phyloP scores from a whole-genome alignment of 2,113 vertebrate species.

The Aphelocoma coerulescens region DNA sequence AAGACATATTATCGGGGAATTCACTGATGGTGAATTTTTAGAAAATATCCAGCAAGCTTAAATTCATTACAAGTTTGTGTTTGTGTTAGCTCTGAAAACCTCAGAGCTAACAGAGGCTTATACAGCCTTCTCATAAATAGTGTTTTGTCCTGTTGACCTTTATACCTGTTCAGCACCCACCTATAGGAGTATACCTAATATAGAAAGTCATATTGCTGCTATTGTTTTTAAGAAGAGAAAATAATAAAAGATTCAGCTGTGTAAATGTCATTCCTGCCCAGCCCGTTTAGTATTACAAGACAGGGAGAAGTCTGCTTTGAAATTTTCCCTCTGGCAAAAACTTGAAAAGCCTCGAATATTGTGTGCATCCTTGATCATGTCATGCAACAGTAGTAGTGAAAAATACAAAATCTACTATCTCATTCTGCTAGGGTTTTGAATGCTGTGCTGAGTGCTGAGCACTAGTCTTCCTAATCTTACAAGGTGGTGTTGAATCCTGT shows the following conservation, averaged over 20 bases:
- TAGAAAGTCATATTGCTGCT: not conserved
- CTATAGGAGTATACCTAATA: not conserved
- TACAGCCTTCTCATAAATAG: not conserved
- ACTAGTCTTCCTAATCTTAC: not conserved
- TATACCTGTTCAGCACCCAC: not conserved
- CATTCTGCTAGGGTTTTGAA: not conserved
- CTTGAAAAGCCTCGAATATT: not conserved
- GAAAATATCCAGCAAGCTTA: not conserved
- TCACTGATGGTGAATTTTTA: not conserved
- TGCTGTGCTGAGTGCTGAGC: not conserved
- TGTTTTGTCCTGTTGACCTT: constrained; percentile 10
- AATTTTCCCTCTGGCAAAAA: not conserved
- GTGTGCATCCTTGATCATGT: not conserved
- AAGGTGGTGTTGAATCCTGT: not conserved
- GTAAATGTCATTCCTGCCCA: constrained; percentile 28
- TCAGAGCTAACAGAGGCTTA: not conserved
- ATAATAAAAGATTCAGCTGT: not conserved
- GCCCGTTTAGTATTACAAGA: not conserved
- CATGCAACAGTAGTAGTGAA: not conserved
- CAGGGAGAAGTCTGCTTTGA: not conserved
- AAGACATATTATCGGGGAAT: not conserved
- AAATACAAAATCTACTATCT: not conserved
- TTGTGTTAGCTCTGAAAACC: not conserved
- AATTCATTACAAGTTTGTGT: not conserved
- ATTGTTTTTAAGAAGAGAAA: not conserved